phyloP scores from a whole-genome alignment of 2,797 vertebrate species.

The Helarctos malayanus region DNA sequence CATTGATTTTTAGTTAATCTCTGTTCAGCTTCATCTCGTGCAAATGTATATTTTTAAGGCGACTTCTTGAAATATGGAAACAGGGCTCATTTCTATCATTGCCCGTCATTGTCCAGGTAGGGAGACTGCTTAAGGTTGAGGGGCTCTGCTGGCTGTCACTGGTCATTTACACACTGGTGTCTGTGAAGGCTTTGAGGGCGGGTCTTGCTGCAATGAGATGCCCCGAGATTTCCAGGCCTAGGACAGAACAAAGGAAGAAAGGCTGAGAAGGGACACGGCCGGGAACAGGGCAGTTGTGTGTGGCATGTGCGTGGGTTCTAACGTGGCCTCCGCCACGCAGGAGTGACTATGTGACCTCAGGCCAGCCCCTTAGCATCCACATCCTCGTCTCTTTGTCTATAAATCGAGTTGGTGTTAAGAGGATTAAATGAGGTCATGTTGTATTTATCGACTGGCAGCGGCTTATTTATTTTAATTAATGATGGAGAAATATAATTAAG shows the following conservation, averaged over 20 bases:
- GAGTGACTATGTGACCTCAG: background rate
- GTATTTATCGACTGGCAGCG: background rate
- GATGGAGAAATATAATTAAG: background rate
- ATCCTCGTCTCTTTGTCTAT: background rate
- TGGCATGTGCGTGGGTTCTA: rapidly evolving
- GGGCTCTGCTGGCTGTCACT: background rate
- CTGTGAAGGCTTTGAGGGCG: background rate
- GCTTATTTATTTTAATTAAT: constrained; percentile 13
- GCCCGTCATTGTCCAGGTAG: background rate
- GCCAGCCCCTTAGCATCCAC: too few relatives aligned
- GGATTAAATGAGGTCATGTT: background rate
- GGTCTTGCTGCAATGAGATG: background rate
- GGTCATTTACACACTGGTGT: background rate
- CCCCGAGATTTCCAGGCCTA: background rate
- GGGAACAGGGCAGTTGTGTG: rapidly evolving
- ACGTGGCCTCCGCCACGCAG: background rate
- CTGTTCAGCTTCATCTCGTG: background rate
- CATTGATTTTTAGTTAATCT: background rate
- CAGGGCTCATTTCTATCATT: background rate
- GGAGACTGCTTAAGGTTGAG: background rate
- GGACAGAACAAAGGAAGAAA: background rate
- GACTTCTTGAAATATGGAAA: background rate
- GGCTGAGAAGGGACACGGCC: background rate
- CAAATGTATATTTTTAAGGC: background rate
- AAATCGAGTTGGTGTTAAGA: background rate